phyloP scores from a whole-genome alignment of 2,113 vertebrate genomes.

The Gymnogyps californianus region DNA sequence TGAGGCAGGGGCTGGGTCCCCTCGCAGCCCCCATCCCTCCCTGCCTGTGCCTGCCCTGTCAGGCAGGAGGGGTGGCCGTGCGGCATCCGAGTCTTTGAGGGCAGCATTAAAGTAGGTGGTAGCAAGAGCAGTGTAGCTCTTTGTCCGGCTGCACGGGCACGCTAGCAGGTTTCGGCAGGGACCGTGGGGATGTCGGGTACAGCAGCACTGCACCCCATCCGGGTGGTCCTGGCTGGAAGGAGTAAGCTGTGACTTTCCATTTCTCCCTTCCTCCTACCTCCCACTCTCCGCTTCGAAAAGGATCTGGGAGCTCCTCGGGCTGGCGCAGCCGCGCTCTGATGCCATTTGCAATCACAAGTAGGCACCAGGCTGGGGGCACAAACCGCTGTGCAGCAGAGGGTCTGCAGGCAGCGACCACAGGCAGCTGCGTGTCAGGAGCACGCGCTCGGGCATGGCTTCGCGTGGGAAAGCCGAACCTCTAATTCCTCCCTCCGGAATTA shows the following conservation, averaged over 20 bases:
- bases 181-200: accelerated
- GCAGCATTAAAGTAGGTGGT: not conserved
- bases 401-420: not conserved
- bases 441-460: not conserved
- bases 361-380: slow-evolving; percentile 7
- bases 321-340: not conserved
- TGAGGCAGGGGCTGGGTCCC: not conserved
- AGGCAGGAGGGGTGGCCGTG: not conserved
- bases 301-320: not conserved
- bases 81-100: accelerated
- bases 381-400: not conserved
- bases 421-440: not conserved
- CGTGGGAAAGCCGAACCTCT: accelerated
- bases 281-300: not conserved
- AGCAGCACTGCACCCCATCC: accelerated
- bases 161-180: not conserved
- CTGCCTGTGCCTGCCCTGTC: not conserved
- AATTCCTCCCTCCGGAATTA: accelerated
- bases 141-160: not conserved
- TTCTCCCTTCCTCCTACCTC: not conserved
- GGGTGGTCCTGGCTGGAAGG: not conserved
- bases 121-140: not conserved
- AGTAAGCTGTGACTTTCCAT: not conserved
- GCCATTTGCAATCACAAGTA: not conserved
- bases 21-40: not conserved